Conservation (phyloP, 2,113 vertebrate species). For the Osmerus mordax region DNA sequence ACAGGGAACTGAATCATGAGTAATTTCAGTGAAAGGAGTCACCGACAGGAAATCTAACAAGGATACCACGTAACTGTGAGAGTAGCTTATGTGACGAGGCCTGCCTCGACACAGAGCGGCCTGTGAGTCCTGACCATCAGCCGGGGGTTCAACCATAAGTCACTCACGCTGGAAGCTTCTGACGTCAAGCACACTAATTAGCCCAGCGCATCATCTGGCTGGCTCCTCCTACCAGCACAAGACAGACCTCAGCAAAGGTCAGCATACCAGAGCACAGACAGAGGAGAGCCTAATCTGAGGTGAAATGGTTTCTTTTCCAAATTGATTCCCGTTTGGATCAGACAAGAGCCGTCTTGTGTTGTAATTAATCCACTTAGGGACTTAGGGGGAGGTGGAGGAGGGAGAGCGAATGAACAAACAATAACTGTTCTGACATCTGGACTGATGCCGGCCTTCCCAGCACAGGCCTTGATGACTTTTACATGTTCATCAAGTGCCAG, state of each 20-base stretch:
- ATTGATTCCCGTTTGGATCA: conserved; percentile 69
- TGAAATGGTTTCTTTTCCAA: conserved; percentile 74
- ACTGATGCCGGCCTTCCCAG: conserved; percentile 40
- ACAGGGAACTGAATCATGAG: too few species aligned
- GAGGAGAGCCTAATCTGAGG: conserved; percentile 68
- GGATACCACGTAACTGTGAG: neutral
- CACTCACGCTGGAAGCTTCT: conserved; percentile 44
- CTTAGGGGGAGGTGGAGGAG: conserved; percentile 21
- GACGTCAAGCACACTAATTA: conserved; percentile 72
- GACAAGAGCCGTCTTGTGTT: conserved; percentile 69
- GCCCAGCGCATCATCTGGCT: conserved; percentile 54
- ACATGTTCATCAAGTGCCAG: conserved; percentile 10
- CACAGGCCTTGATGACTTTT: conserved; percentile 30
- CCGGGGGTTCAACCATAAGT: conserved; percentile 60
- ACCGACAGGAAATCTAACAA: neutral
- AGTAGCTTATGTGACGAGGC: conserved; percentile 17
- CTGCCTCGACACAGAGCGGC: conserved; percentile 33
- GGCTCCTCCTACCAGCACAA: conserved; percentile 54
- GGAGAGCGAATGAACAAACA: conserved; percentile 58
- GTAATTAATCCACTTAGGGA: conserved; percentile 64
- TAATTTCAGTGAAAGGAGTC: too few species aligned
- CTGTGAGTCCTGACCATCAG: conserved; percentile 47
- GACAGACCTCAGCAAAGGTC: conserved; percentile 72
- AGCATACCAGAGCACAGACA: conserved; percentile 69
- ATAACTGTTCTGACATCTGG: conserved; percentile 64